Evolutionary conservation across 2,888 invertebrate species (phyloP).

Genomic region (Cerastis leucographa): DNA sequence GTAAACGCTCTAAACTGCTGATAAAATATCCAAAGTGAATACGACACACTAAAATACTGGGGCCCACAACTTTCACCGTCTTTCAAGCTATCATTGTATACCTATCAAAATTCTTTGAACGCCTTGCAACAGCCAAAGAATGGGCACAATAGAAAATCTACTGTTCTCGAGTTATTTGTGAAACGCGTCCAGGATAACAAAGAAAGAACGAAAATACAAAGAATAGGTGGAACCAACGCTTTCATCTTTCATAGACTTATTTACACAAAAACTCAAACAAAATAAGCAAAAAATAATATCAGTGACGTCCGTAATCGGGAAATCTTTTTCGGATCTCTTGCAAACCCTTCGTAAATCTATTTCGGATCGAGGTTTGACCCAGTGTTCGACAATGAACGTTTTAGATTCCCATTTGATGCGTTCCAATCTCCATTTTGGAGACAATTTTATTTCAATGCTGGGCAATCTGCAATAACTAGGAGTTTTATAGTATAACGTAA

Average conservation of each 20-base stretch:
- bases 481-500: constrained; percentile 2
- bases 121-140: neutral
- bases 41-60: neutral
- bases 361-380: constrained; percentile 10
- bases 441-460: neutral
- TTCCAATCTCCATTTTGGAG: constrained; percentile 23
- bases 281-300: constrained; percentile 1
- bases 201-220: neutral
- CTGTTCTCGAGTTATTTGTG: neutral
- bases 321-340: neutral
- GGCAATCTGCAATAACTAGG: neutral
- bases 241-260: constrained; percentile 15
- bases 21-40: neutral
- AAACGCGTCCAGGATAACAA: constrained; percentile 1
- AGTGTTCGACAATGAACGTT: neutral
- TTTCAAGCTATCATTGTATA: neutral
- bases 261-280: neutral
- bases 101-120: neutral
- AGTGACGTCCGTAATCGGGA: neutral
- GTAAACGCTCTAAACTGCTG: neutral
- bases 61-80: neutral
- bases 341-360: constrained; percentile 18
- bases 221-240: neutral
- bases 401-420: constrained; percentile 22
- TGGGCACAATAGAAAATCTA: constrained; percentile 13